Base-by-base conservation (phyloP, 1,140 invertebrate genomes). In the Bombus waltoni region DNA sequence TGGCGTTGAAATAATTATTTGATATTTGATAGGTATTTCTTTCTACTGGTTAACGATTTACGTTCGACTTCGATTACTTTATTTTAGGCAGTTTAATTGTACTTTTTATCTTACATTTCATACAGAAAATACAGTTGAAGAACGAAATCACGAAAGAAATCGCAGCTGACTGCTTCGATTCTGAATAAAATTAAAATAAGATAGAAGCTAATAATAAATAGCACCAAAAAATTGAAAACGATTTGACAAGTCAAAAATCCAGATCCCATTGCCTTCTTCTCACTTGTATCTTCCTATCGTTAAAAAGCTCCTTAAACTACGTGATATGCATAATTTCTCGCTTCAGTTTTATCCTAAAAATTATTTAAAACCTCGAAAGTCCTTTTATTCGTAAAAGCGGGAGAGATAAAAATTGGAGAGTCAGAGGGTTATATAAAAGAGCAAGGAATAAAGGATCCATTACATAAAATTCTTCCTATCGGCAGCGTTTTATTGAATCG, bases 401-500 rank as follows among this genome's bases (percentile, higher is more conserved):
- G 11, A 18, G 32, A 32, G 28, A 65, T 62, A 25, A 62, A 62
- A 62, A 62, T 62, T 28, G 59, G 62, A 18, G 62, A n/a, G 11
- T n/a, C 11, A n/a, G n/a, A 11, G 13, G 10, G 71, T n/a, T 42
- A n/a, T 13, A 42, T 44, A 47, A 74, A 15, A 32, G 28, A 13
- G 11, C 1, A 28, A 22, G 18, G 15, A 35, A 25, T 40, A 47
- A 40, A 71, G 38, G 8, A 35, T 53, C 32, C 18, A 22, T 75
- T 35, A 32, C 73, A 35, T n/a, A 10, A 42, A 72, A 72, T 72
- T 15, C 25, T 5, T 28, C 9, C 18, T 25, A 40, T 40, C 18
- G 65, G 66, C 22, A 28, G 32, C 35, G 44, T 72, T 75, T 75
- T 38, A 75, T 75, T 75, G 32, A 40, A 44, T 44, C 71, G n/a